These are phyloP conservation scores for Sibirionetta formosa DNA, from an alignment of 2,797 vertebrate species.

Conservation along the genomic window DNA sequence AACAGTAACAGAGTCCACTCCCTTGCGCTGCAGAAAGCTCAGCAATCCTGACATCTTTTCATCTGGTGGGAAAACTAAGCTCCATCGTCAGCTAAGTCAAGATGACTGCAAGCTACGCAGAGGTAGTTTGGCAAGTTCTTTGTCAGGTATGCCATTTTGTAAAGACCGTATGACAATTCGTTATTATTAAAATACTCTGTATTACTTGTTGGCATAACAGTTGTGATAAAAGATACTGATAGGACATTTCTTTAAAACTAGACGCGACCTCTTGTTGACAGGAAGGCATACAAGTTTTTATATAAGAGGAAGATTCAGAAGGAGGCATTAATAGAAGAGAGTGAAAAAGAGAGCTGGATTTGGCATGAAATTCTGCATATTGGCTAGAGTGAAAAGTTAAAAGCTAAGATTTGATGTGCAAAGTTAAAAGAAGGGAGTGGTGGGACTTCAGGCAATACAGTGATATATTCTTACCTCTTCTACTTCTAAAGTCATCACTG, in stretches of 20 bases:
- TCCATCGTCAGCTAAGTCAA: conserved; percentile 95
- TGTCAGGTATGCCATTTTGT: conserved; percentile 87
- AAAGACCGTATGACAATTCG: accelerated
- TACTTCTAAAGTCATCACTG: not conserved
- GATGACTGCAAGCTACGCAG: conserved; percentile 92
- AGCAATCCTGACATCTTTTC: conserved; percentile 96
- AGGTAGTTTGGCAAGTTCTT: conserved; percentile 89
- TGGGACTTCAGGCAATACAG: not conserved
- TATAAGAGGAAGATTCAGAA: not conserved
- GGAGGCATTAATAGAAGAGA: not conserved
- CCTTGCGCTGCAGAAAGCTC: conserved; percentile 93
- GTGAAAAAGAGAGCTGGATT: not conserved
- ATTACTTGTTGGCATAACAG: not conserved
- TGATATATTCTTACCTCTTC: not conserved
- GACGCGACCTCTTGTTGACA: not conserved
- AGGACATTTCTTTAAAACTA: not conserved
- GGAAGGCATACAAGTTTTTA: not conserved
- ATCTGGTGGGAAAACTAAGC: conserved; percentile 91
- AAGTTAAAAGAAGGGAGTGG: not conserved
- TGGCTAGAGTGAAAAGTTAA: not conserved
- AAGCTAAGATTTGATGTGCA: not conserved
- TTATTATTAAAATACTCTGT: not conserved
- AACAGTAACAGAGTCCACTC: conserved; percentile 85
- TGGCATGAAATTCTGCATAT: not conserved
- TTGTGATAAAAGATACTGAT: not conserved